These are phyloP conservation scores for Nemotelus pantherinus DNA, from an alignment of 2,888 invertebrate species.

Conservation along the genomic window DNA sequence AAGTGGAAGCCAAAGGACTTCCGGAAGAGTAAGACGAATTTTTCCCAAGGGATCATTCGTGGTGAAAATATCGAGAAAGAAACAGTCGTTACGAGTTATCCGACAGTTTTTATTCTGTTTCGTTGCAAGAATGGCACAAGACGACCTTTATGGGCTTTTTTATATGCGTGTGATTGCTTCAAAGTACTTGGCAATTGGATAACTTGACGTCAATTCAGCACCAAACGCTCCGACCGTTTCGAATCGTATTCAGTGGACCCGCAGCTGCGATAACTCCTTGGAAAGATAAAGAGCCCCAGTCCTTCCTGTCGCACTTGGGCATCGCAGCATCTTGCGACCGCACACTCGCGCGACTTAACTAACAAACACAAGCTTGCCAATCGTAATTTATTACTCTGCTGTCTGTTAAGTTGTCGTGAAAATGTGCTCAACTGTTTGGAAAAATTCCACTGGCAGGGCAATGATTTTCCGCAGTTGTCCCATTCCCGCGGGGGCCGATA, in stretches of 20 bases:
- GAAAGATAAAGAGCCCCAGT: slow-evolving; percentile 13
- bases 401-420: slow-evolving; percentile 30
- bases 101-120: slow-evolving; percentile 18
- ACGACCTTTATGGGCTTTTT: slow-evolving; percentile 17
- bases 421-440: slow-evolving; percentile 37
- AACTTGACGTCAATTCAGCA: slow-evolving; percentile 6
- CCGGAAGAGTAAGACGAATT: not conserved
- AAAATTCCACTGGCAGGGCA: slow-evolving; percentile 3
- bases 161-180: slow-evolving; percentile 35
- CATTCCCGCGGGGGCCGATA: not conserved
- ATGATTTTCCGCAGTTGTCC: not conserved
- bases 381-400: slow-evolving; percentile 16
- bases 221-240: slow-evolving; percentile 4
- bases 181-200: slow-evolving; percentile 25
- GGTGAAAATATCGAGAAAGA: slow-evolving; percentile 18
- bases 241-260: not conserved
- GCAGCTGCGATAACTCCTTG: not conserved
- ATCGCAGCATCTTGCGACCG: not conserved
- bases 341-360: not conserved
- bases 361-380: slow-evolving; percentile 3
- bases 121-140: not conserved
- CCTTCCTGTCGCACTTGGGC: not conserved
- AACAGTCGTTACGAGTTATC: slow-evolving; percentile 24
- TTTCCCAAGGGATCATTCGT: slow-evolving; percentile 21
- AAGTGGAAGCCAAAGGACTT: not conserved